Evolutionary conservation across 2,797 vertebrate species (phyloP).

Genomic region (Remorina albescens): DNA sequence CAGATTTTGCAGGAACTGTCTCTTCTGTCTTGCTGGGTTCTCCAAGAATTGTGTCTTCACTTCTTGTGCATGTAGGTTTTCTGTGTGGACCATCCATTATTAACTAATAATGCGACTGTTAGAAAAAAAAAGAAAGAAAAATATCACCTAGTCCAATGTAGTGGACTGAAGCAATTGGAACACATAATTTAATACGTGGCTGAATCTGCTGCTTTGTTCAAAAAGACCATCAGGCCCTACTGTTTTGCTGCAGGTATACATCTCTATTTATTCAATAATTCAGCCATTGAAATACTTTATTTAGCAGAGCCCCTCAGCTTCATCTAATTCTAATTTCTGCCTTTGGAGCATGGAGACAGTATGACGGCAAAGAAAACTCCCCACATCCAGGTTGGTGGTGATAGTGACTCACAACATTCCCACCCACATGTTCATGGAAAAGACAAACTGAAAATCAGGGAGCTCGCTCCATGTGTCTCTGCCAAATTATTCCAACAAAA

Average conservation of each 20-base stretch:
- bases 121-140: slow-evolving; percentile 5
- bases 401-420: slow-evolving; percentile 40
- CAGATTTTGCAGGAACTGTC: neutral
- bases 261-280: slow-evolving; percentile 81
- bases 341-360: slow-evolving; percentile 52
- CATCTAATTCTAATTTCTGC: slow-evolving; percentile 67
- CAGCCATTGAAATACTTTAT: slow-evolving; percentile 73
- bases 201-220: slow-evolving; percentile 61
- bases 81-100: slow-evolving; percentile 41
- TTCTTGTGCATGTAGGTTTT: slow-evolving; percentile 4
- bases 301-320: slow-evolving; percentile 68
- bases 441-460: slow-evolving; percentile 39
- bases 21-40: neutral
- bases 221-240: slow-evolving; percentile 48
- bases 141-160: slow-evolving; percentile 8
- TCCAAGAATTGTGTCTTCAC: neutral
- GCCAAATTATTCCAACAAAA: slow-evolving; percentile 44
- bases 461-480: slow-evolving; percentile 37
- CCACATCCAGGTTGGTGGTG: slow-evolving; percentile 29
- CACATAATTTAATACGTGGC: slow-evolving; percentile 71
- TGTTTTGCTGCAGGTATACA: slow-evolving; percentile 79
- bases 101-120: slow-evolving; percentile 41
- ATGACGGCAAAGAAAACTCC: slow-evolving; percentile 42
- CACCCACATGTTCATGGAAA: slow-evolving; percentile 50
- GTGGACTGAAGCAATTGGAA: slow-evolving; percentile 52